phyloP scores from a whole-genome alignment of 1,140 invertebrate genomes.

The Atopsyche davidsoni region DNA sequence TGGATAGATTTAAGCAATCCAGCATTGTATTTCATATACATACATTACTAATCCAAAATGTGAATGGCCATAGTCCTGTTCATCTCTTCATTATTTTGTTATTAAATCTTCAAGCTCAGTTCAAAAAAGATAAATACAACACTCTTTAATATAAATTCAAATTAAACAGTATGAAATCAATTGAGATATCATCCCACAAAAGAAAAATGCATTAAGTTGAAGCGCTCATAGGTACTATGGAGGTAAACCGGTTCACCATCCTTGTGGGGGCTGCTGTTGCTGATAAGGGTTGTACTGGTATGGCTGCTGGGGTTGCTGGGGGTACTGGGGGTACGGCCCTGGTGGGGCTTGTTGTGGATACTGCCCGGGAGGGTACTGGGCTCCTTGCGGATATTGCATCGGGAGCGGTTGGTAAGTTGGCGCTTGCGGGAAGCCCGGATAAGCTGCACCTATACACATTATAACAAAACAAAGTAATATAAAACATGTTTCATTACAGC shows the following conservation, averaged over 20 bases:
- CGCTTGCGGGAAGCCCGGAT: slow-evolving; percentile 31
- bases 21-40: too few species aligned
- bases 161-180: too few species aligned
- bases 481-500: too few species aligned
- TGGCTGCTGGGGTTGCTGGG: slow-evolving; percentile 35
- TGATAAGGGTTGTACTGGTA: slow-evolving; percentile 38
- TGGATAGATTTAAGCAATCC: too few species aligned
- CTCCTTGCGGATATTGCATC: slow-evolving; percentile 29
- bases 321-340: slow-evolving; percentile 26
- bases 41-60: too few species aligned
- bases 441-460: slow-evolving; percentile 17
- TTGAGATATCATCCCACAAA: neutral
- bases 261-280: slow-evolving; percentile 32
- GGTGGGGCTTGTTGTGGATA: slow-evolving; percentile 20
- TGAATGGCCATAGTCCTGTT: too few species aligned
- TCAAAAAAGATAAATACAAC: too few species aligned
- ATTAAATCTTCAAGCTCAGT: too few species aligned
- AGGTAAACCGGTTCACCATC: slow-evolving; percentile 18
- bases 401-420: slow-evolving; percentile 38
- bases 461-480: neutral
- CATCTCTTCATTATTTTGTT: too few species aligned
- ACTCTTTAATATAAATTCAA: too few species aligned
- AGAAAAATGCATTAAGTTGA: slow-evolving; percentile 2
- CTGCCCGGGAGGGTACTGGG: slow-evolving; percentile 32
- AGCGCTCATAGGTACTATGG: slow-evolving; percentile 10